Evolutionary conservation across 2,888 invertebrate genomes (phyloP), one percentile per base, ranked within the genome.

Genomic region (Drosophila neotestacea): DNA sequence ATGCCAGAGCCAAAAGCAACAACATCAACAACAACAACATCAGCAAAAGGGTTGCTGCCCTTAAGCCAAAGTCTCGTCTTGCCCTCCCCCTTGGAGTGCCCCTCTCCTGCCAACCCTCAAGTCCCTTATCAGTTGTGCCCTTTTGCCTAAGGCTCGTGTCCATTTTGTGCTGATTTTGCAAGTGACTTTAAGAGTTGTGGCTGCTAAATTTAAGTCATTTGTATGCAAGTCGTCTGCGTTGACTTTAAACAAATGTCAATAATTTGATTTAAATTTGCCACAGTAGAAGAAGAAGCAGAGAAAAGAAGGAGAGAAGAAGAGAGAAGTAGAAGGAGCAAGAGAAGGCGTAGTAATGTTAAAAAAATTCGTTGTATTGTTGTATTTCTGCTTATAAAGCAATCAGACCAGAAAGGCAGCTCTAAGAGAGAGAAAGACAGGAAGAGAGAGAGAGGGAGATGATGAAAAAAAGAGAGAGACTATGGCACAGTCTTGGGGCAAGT

Each of bases 181-280:
- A 46, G 11, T 46, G 59, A 52, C 77, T 85, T 88, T 65, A 85
- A 84, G 72, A 50, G 34, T 50, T 16, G 50, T 54, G 38, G 13
- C 27, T 48, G 22, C 32, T 6, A 71, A 79, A 85, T 76, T 87
- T 73, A 76, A 85, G 72, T 78, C 77, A 85, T 85, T 89, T 81
- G 73, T 85, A 85, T 85, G 85, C 89, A 61, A 79, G 78, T 74
- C 89, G 78, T 50, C 66, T 68, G 70, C 64, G 69, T 64, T 72
- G 77, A 69, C 85, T 83, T 89, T 81, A 89, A 85, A 79, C 79
- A 89, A 85, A 85, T 87, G 85, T 85, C 85, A 85, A 85, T 89
- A 89, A 85, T 85, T 89, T 85, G 85, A 85, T 85, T 85, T 89
- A 89, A 85, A 89, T 85, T 89, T 77, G 71, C 79, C 67, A 77